Base-by-base conservation (phyloP, 2,797 vertebrate genomes). In the Argentina silus region DNA sequence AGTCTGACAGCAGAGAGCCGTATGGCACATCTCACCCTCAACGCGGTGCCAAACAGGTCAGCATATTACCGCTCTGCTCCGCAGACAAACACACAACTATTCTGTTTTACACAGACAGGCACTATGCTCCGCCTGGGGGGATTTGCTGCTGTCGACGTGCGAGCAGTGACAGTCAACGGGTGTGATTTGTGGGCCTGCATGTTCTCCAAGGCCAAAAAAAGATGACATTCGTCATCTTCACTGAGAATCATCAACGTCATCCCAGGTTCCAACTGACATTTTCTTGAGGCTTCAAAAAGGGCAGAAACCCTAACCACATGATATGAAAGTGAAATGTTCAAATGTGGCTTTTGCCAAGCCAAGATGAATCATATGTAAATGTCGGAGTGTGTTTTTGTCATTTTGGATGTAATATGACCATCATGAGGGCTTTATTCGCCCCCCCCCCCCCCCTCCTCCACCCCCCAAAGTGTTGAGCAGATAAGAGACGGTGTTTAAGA, bases 21-120 rank as follows among this genome's bases (percentile, higher is more conserved):
- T 27, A 60, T n/a, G 68, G 11, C 42, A 44, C 42, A 45, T 59
- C 67, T 15, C 12, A 60, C 2, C 68, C 43, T 69, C 53, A 45
- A 9, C 11, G 7, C 14, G 2, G 65, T n/a, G 12, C 47, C 60
- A 42, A 43, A 17, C n/a, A 23, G 17, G 17, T 59, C n/a, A n/a
- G 17, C 36, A n/a, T 44, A 27, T 42, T 62, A 43, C 14, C 36
- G 60, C 15, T 43, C 6, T 36, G 27, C 36, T 62, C 6, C 19
- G n/a, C 56, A 59, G 56, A 23, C 17, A 6, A 14, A n/a, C 56
- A 7, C 48, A 50, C 48, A 9, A 50, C 27, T 1, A 36, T 36
- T 36, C 27, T 36, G 27, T 36, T 36, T 36, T 36, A 36, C 27
- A 36, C 27, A 36, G 27, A 36, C 27, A 36, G 4, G 27, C 17